These are phyloP conservation scores for Simalia tracyae DNA, from an alignment of 2,797 vertebrate genomes.

Conservation along the genomic window DNA sequence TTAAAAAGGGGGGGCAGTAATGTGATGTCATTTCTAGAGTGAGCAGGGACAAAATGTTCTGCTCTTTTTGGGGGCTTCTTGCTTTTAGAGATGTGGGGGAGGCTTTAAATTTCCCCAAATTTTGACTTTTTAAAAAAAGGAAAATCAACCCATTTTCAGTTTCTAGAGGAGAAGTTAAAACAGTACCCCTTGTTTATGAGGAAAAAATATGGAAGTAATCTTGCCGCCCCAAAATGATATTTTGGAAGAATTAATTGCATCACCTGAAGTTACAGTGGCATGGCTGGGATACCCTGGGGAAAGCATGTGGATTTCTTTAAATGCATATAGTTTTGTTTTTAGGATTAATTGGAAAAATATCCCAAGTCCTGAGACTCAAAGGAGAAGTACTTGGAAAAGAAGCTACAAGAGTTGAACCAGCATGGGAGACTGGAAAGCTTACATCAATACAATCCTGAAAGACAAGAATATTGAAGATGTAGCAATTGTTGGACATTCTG, in stretches of 20 bases:
- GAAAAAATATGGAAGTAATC: not conserved
- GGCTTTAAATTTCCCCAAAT: not conserved
- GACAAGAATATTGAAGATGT: constrained; percentile 69
- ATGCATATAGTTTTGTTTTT: not conserved
- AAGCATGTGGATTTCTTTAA: not conserved
- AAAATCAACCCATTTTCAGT: not conserved
- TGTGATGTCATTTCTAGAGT: not conserved
- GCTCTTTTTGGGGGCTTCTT: not conserved
- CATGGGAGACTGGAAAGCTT: constrained; percentile 69
- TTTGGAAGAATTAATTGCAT: not conserved
- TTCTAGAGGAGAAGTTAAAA: not conserved
- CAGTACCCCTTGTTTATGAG: not conserved
- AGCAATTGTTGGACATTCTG: constrained; percentile 57
- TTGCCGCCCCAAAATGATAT: not conserved
- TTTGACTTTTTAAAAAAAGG: not conserved
- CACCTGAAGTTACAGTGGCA: not conserved
- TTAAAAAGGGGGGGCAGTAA: not conserved
- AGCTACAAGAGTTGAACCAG: not conserved
- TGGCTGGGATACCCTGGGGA: not conserved
- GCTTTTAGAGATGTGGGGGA: not conserved
- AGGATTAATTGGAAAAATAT: not conserved
- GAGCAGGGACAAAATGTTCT: not conserved
- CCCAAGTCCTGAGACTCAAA: not conserved
- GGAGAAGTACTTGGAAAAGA: not conserved
- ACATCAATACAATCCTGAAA: constrained; percentile 62